Conservation (phyloP, 2,797 vertebrate species). For the Halcyon leucocephala region DNA sequence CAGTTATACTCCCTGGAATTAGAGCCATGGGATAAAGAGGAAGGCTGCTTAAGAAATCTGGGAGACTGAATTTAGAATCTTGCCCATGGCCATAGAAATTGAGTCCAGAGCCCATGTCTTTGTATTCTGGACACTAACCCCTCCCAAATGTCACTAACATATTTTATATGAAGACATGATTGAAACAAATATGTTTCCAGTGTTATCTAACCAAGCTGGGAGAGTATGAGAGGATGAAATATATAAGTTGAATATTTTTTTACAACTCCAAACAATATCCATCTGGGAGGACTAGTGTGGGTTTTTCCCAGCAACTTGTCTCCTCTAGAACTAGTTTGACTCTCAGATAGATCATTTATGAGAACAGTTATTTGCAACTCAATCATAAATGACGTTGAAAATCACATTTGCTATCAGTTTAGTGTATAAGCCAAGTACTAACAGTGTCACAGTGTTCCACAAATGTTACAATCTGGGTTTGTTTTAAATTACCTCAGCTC, state of each 20-base stretch:
- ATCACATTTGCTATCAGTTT: background rate
- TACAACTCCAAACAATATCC: background rate
- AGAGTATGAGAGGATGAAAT: background rate
- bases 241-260: background rate
- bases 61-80: background rate
- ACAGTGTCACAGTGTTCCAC: rapidly evolving
- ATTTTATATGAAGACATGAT: background rate
- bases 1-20: background rate
- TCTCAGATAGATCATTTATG: background rate
- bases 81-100: background rate
- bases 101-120: background rate
- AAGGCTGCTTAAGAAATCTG: background rate
- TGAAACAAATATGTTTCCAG: background rate
- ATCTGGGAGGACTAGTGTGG: background rate
- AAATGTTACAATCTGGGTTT: background rate
- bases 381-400: background rate
- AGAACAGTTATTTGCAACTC: background rate
- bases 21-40: background rate
- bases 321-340: background rate
- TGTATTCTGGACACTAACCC: background rate
- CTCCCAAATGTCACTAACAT: background rate
- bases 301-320: background rate
- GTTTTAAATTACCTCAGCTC: background rate
- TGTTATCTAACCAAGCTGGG: background rate
- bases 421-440: background rate